These are phyloP conservation scores for Cataglyphis livida DNA, from an alignment of 2,888 invertebrate genomes.

Conservation along the genomic window DNA sequence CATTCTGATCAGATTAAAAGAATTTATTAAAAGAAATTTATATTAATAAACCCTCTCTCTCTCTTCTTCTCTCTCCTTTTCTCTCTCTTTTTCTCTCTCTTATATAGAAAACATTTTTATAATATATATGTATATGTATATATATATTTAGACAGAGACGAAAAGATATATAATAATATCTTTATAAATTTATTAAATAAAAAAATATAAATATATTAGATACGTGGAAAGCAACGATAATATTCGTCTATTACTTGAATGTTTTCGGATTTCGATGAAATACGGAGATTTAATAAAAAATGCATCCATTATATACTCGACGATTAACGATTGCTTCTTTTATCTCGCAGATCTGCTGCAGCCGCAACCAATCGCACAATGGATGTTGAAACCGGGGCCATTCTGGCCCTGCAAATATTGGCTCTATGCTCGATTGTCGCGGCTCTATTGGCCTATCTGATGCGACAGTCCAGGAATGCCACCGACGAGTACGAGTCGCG, in stretches of 20 bases:
- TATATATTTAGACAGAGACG: background rate
- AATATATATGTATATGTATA: background rate
- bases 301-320: background rate
- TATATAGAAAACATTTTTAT: background rate
- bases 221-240: background rate
- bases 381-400: conserved; percentile 93
- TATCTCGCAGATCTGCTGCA: conserved; percentile 13
- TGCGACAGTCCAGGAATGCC: conserved; percentile 90
- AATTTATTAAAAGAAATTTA: background rate
- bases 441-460: conserved; percentile 92
- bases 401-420: conserved; percentile 92
- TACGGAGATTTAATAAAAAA: background rate
- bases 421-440: conserved; percentile 94
- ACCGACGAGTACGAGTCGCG: conserved; percentile 86
- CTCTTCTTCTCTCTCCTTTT: no score
- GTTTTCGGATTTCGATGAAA: background rate
- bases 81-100: no score
- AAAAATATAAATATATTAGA: background rate
- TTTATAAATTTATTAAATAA: background rate
- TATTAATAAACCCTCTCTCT: background rate
- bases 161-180: background rate
- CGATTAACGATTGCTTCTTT: background rate
- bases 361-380: conserved; percentile 85
- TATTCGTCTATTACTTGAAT: background rate
- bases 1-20: background rate